Evolutionary conservation across 1,140 invertebrate species (phyloP), one percentile per base, ranked within the genome.

Genomic region (Metopolophium dirhodum): DNA sequence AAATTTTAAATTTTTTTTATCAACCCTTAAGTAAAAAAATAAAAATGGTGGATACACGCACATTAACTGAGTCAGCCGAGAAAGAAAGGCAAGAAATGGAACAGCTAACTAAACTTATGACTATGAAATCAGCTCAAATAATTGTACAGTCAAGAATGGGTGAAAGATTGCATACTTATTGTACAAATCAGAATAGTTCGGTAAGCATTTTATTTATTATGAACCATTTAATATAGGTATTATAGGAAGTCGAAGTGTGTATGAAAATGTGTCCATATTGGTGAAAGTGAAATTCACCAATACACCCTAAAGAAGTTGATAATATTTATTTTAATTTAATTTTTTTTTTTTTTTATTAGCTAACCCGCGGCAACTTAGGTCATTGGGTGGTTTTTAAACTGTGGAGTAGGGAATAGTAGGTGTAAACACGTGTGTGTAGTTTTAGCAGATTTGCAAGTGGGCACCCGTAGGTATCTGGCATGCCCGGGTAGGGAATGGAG

Each of bases 81-180:
- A 93, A 93, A 86, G 91, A 93, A 85, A 93, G 35, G 41, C 91
- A 86, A 93, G 93, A 94, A 54, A 91, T 94, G 90, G 88, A 90
- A 90, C 90, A 92, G 20, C 82, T 94, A 68, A 30, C 83, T 49
- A 92, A 93, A 93, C 90, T 77, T 68, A 88, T 94, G 90, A 77
- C 83, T 37, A 91, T 94, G 54, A 94, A 92, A 89, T 86, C 93
- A n/a, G 93, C 91, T 49, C 61, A 92, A 68, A 86, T 94, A 61
- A 94, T 94, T 61, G 93, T 94, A 22, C 89, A 91, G 47, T 92
- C 93, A 54, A 85, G 93, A 92, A 91, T 92, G 83, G 93, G 93
- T 45, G 91, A 87, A 61, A 94, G 49, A 22, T 47, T 91, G 37
- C 90, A 68, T 68, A 94, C 93, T 35, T 77, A 54, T 37, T 94